Evolutionary conservation across 2,888 invertebrate genomes (phyloP), one percentile per base, ranked within the genome.

Genomic region (Dasysyrphus albostriatus): DNA sequence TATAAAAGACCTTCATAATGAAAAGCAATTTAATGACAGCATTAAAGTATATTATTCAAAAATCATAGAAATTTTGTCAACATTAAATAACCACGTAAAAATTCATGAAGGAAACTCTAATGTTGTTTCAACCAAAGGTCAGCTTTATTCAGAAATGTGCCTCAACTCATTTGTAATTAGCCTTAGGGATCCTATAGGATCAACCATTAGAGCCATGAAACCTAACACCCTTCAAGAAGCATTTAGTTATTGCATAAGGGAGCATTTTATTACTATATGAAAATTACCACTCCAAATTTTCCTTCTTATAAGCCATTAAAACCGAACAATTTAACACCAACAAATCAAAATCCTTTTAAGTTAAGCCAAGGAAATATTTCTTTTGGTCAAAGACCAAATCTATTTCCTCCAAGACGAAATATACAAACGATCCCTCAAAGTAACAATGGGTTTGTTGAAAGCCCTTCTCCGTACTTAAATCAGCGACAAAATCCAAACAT

Each of bases 171-270:
- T 56, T 56, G 12, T 70, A 2, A 70, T 58, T 29, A 58, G 70
- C 4, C 16, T 72, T 16, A 72, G 6, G 44, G 56, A 58, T 58
- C 58, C 58, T 8, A 16, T 29, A 10, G 72, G 47, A 7, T 72
- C 34, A n/a, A 59, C 73, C 7, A 5, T 73, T 37, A 47, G 73
- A 14, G 73, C 73, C 14, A 47, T 72, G 72, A 58, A 29, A 12
- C 32, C 44, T 3, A 58, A 5, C 34, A 72, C 58, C 19, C 16
- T 73, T 8, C 47, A 59, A n/a, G 56, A 72, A 58, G 44, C 58
- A 7, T 72, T 58, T 34, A 32, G 37, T 24, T 72, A 58, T 7
- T 72, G 70, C 32, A 58, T 58, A 9, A 72, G 44, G 29, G 58
- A 58, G n/a, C 70, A 58, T n/a, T n/a, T n/a, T n/a, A n/a, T n/a